A percentile compares a stretch with the other conserved stretches of the same genome.
Conservation (phyloP, 2,888 invertebrate species). For the Ectemnius cavifrons region DNA sequence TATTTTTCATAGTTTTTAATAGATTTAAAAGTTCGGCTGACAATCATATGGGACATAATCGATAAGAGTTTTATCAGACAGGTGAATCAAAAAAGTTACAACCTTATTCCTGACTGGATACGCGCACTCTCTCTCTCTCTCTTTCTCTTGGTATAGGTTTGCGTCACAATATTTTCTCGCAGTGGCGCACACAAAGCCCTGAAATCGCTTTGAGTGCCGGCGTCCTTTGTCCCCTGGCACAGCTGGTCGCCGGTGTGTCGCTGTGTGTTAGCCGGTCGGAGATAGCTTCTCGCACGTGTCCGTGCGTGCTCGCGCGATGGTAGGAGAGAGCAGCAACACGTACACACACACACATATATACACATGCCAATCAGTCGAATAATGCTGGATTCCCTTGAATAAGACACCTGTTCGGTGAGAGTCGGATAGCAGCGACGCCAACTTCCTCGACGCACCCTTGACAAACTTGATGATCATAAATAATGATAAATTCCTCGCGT, state of each 20-base stretch:
- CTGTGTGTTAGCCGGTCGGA: conserved; percentile 11
- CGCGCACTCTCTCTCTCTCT: conserved; percentile 44
- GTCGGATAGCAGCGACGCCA: conserved; percentile 14
- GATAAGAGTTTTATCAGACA: conserved; percentile 11
- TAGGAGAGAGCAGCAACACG: too few relatives aligned
- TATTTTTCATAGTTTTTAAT: too few relatives aligned
- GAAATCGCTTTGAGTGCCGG: conserved; percentile 50
- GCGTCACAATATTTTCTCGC: conserved; percentile 59
- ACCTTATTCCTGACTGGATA: too few relatives aligned
- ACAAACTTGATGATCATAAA: not conserved
- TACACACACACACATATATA: not conserved
- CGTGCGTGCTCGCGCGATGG: not conserved
- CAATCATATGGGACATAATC: conserved; percentile 9
- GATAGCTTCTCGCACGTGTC: conserved; percentile 8
- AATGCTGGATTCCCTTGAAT: conserved; percentile 20
- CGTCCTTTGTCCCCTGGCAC: conserved; percentile 52
- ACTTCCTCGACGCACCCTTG: conserved; percentile 5
- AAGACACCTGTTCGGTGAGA: conserved; percentile 34
- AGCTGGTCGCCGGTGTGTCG: conserved; percentile 45
- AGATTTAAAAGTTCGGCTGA: too few relatives aligned
- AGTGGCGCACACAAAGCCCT: conserved; percentile 25
- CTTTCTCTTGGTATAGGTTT: conserved; percentile 47
- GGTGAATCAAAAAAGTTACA: conserved; percentile 55
- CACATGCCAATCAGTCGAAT: conserved; percentile 19
- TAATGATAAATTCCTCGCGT: too few relatives aligned